Evolutionary conservation across 2,888 invertebrate species (phyloP), one percentile per base, ranked within the genome.

Genomic region (Entomobrya proxima): DNA sequence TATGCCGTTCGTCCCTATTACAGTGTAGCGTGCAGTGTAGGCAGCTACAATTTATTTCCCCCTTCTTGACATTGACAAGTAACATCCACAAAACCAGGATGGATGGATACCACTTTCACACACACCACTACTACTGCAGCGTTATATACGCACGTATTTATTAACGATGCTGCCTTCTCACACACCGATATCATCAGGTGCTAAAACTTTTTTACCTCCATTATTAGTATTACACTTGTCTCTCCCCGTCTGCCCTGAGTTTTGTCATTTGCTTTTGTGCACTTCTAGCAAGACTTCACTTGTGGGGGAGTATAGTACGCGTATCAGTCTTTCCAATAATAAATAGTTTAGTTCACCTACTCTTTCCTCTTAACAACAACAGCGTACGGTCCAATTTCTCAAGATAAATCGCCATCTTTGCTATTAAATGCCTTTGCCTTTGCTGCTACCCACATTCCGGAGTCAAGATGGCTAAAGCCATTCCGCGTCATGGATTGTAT

Each of bases 51-150:
- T 67, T 67, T 67, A 67, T 67, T 67, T 67, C 11, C 30, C 47
- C n/a, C 47, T 2, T 72, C 72, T 50, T 72, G 72, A 72, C 72
- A 72, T 72, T 72, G 72, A 72, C 72, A 72, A 47, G 47, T 37
- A 72, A 72, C 47, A 44, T 47, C 44, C 27, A 44, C 30, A 47
- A 72, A 44, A 47, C 44, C 64, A n/a, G 37, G 37, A 67, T 67
- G 64, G 37, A 67, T 67, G 64, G 37, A 67, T 35, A 35, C 64
- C 64, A 37, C 11, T 72, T 47, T 18, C n/a, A n/a, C n/a, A n/a
- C n/a, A n/a, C n/a, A n/a, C n/a, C n/a, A n/a, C n/a, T n/a, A n/a
- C n/a, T n/a, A n/a, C n/a, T n/a, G n/a, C n/a, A n/a, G n/a, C n/a
- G n/a, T n/a, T n/a, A 55, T 55, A 30, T 55, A 24, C 7, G 55